Evolutionary conservation across 1,140 invertebrate species (phyloP).

Genomic region (Apocrypta bakeri): DNA sequence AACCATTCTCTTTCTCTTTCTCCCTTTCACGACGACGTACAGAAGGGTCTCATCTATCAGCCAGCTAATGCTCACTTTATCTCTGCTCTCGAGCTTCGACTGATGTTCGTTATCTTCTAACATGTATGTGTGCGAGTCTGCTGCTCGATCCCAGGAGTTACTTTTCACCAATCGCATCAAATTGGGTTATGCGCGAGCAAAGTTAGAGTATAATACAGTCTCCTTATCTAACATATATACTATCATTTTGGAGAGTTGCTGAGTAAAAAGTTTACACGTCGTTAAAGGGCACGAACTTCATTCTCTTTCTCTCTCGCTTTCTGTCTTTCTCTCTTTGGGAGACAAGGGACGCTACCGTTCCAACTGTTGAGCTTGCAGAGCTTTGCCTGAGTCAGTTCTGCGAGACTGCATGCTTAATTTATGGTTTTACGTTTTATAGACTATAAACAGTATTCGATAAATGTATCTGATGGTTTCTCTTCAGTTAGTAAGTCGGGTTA

Average conservation of each 20-base stretch:
- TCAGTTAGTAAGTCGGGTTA: too few species aligned
- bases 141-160: background rate
- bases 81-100: background rate
- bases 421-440: background rate
- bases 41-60: background rate
- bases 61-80: background rate
- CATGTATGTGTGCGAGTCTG: background rate
- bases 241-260: background rate
- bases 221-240: background rate
- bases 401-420: background rate
- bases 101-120: background rate
- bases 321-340: background rate
- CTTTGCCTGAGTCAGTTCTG: background rate
- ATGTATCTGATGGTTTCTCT: background rate
- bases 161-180: background rate
- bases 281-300: background rate
- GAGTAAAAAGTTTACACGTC: background rate
- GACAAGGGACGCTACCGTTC: background rate
- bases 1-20: background rate
- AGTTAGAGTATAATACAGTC: background rate
- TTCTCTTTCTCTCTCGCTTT: background rate
- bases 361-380: slow-evolving; percentile 1
- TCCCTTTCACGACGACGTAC: background rate
- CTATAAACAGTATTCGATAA: background rate
- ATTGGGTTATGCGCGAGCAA: background rate